Percentiles rank a stretch among this genome's conserved stretches.
Evolutionary conservation across 2,797 vertebrate genomes (phyloP).

Genomic region (Sebastiscus albofasciatus): DNA sequence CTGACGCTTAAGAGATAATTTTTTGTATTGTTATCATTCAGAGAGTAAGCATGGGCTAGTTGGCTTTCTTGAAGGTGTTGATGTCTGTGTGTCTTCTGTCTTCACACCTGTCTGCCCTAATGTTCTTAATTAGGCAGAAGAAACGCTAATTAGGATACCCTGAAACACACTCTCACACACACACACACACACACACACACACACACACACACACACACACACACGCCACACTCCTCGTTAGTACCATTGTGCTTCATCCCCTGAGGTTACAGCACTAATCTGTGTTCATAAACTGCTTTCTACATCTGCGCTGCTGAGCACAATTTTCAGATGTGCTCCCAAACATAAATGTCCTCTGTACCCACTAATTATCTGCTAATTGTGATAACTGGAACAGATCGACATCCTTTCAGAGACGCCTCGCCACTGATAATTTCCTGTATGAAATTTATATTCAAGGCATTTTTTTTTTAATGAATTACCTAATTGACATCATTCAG

Average conservation of each 20-base stretch:
- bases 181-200: not conserved
- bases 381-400: constrained; percentile 16
- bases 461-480: not conserved
- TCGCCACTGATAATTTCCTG: not conserved
- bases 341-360: constrained; percentile 29
- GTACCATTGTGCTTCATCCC: constrained; percentile 10
- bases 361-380: constrained; percentile 51
- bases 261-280: constrained; percentile 31
- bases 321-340: constrained; percentile 23
- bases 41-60: not conserved
- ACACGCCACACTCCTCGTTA: not conserved
- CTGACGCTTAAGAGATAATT: not conserved
- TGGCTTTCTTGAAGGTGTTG: not conserved
- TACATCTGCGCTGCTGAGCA: constrained; percentile 7
- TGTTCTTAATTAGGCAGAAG: constrained; percentile 42
- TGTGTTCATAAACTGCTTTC: constrained; percentile 30
- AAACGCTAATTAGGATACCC: constrained; percentile 30
- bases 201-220: constrained; percentile 5
- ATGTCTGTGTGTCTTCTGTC: constrained; percentile 1
- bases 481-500: not conserved
- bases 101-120: constrained; percentile 42
- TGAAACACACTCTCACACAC: not conserved
- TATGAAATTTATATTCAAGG: not conserved
- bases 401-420: not conserved
- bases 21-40: not conserved